Evolutionary conservation across 2,797 vertebrate genomes (phyloP), one percentile per base, ranked within the genome.

Genomic region (Crenuchus spilurus): DNA sequence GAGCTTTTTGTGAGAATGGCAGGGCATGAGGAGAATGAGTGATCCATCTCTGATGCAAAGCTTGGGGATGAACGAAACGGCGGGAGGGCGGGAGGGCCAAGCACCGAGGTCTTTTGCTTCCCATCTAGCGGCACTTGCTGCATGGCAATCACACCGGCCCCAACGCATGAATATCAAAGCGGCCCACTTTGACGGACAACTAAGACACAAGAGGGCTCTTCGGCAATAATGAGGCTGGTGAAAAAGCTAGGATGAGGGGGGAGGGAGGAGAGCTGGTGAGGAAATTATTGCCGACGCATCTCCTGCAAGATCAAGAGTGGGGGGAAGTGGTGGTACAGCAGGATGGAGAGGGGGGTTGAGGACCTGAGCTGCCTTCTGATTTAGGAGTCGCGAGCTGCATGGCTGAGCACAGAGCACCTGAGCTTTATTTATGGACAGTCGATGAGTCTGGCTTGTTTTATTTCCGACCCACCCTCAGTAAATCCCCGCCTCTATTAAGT

Each of bases 151-250:
- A 28, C 9, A 2, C 22, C 18, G 13, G 30, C 39, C 55, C 61
- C 49, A 22, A 26, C 48, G 18, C 85, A 87, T 89, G 86, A 92
- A 92, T 89, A 92, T 92, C 90, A 92, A 92, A 91, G 89, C 75
- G 0, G n/a, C 8, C 73, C 61, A 58, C 75, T 30, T 70, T 91
- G 89, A 91, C 63, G 77, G 89, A 89, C 85, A 75, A 63, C 46
- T 41, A 10, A 64, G 74, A 69, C 64, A 70, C 63, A 33, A 68
- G 64, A 85, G 74, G 63, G 46, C 65, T 76, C 72, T 62, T 41
- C 46, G 55, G 64, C 52, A 64, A 74, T 79, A 82, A 83, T 82
- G 75, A 82, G 73, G 70, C 70, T 64, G 44, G 63, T 30, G 42
- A 6, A 48, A 58, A 48, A 31, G 28, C 44, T 54, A 6, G 39